Percentiles rank a stretch among this genome's conserved stretches.
Conservation (phyloP, 1,140 invertebrate genomes). For the Heliconius hermathena region DNA sequence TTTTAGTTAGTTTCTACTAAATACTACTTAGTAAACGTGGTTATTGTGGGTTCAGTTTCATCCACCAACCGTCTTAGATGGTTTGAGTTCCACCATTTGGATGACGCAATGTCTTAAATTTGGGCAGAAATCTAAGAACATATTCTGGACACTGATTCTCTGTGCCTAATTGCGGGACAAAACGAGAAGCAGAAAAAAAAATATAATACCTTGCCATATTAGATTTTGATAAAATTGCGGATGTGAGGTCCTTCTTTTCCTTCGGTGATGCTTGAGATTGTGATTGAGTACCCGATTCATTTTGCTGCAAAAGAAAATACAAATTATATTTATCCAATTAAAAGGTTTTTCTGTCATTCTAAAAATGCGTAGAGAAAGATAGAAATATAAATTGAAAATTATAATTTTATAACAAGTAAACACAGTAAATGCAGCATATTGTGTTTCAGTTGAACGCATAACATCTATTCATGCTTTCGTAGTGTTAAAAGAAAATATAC, state of each 20-base stretch:
- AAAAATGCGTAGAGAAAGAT: not conserved
- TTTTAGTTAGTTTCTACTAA: not conserved
- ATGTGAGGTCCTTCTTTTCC: conserved; percentile 82
- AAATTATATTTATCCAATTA: conserved; percentile 32
- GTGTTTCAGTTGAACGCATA: not conserved
- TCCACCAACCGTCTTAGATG: no score
- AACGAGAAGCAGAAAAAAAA: not conserved
- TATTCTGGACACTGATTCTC: no score
- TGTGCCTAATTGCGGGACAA: no score
- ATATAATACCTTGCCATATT: conserved; percentile 86
- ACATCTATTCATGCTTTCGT: conserved; percentile 5
- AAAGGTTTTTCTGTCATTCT: not conserved
- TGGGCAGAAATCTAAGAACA: no score
- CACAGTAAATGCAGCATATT: not conserved
- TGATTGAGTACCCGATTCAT: conserved; percentile 81
- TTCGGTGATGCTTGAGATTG: conserved; percentile 72
- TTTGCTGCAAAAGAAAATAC: conserved; percentile 81
- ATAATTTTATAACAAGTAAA: not conserved
- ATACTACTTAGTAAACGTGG: no score
- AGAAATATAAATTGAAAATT: not conserved
- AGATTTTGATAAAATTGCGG: conserved; percentile 82
- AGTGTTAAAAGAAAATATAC: not conserved
- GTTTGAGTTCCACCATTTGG: no score
- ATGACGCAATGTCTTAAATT: no score
- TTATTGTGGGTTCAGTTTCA: no score